A percentile compares a stretch with the other conserved stretches of the same genome.
Conservation (phyloP, 2,888 invertebrate species). For the Nematopogon swammerdamellus region DNA sequence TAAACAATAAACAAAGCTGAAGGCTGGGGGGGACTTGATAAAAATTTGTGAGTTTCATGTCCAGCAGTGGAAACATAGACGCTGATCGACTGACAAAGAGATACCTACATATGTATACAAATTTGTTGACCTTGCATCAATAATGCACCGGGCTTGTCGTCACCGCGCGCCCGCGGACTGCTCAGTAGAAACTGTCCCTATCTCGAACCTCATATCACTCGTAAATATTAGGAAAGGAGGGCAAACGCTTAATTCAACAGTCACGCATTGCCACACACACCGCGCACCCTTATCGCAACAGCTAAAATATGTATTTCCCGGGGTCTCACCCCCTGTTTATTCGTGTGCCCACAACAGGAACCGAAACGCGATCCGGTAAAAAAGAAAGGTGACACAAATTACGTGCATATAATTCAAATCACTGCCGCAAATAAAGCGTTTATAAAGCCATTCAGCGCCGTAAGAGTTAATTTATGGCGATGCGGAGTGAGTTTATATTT, state of each 20-base stretch:
- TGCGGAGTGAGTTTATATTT: constrained; percentile 22
- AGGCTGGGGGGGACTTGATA: no score
- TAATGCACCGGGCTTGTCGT: no score
- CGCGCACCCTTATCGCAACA: constrained; percentile 18
- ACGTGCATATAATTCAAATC: constrained; percentile 28
- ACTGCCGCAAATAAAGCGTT: constrained; percentile 39
- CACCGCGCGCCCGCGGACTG: no score
- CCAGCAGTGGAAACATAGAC: no score
- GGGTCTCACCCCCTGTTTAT: constrained; percentile 13
- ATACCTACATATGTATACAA: no score
- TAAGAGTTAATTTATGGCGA: constrained; percentile 23
- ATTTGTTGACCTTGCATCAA: no score
- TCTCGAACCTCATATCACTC: not conserved
- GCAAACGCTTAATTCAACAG: constrained; percentile 4
- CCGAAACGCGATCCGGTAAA: not conserved
- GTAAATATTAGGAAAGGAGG: constrained; percentile 1
- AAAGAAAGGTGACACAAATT: not conserved
- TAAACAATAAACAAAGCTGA: no score
- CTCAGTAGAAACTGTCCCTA: no score
- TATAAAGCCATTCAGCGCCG: constrained; percentile 33
- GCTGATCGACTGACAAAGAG: no score
- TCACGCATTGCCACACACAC: constrained; percentile 14
- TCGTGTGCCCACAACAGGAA: constrained; percentile 4
- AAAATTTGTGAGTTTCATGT: no score
- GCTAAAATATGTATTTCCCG: constrained; percentile 5